Evolutionary conservation across 2,888 invertebrate species (phyloP), one percentile per base, ranked within the genome.

Genomic region (Ophion slaviceki): DNA sequence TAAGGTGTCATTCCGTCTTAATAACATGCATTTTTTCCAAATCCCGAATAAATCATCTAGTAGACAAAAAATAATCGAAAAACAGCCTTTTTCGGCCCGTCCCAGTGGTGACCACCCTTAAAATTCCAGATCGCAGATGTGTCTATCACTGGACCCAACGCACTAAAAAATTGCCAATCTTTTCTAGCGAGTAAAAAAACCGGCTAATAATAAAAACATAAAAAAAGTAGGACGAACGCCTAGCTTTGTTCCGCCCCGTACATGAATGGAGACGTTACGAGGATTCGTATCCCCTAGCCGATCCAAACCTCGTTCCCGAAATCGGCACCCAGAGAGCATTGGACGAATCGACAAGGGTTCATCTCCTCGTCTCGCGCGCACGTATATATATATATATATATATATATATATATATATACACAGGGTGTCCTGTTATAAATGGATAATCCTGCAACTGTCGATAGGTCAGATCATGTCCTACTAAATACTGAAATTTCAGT

Each of bases 321-420:
- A 67, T 68, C 45, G 77, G 66, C 77, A 57, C 76, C 36, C 20
- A 67, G 77, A 59, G 68, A 78, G 36, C 68, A 78, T 78, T 28
- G 77, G 20, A 78, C 68, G 67, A 78, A 53, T 61, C 57, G 79
- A 59, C 72, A 66, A 64, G 40, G 64, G 40, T 71, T 64, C 24
- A 24, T 64, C 80, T 36, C 10, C 47, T 20, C 45, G 1, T 24
- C 40, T 68, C 20, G 59, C 61, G 6, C 36, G 32, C 32, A 32
- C 32, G 32, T 40, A 0, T 40, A 40, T 40, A 7, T 40, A 8
- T 40, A 40, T 40, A 40, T 40, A 8, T 7, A 8, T 40, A 40
- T 7, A 40, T 40, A 6, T 6, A 40, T 40, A 40, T 24, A 28
- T 10, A 28, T 77, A 68, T 78, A 20, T 28, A 40, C 4, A 32